Base-by-base conservation (phyloP, 2,113 vertebrate genomes). In the Podocnemis expansa region DNA sequence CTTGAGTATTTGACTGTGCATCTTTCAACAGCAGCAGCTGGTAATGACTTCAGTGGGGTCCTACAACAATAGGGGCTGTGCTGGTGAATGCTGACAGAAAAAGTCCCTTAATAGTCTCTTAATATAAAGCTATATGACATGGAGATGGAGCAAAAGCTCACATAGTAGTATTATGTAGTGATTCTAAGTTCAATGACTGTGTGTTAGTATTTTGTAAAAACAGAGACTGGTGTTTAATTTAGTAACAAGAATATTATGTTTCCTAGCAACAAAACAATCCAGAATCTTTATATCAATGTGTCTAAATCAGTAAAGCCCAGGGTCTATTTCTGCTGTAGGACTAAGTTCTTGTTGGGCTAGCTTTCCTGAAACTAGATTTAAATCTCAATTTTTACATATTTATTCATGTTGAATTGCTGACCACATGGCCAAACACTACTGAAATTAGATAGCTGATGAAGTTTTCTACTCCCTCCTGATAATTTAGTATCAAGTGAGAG, bases 311-410 rank as follows among this genome's bases (percentile, higher is more conserved):
- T 76, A 60, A 78, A 82, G 45, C 84, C 78, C 29, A 91, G 54
- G 82, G 88, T 51, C 29, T 60, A 86, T 83, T 8, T 83, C 14
- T 76, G 79, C 34, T 87, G 49, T 4, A 70, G n/a, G 78, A 93
- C 90, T 89, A 94, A 84, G 9, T 84, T 83, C n/a, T 38, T 0
- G 5, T 81, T 63, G 80, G 78, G 91, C 93, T 85, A 94, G 7
- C 47, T 88, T 88, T 70, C 55, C 85, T 80, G 49, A 55, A 94
- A 79, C 38, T 81, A 91, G 41, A 82, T 80, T 51, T 95, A 83
- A 85, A 88, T 60, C 78, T 55, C 78, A 13, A 90, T 87, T 90
- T 91, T 73, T 54, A 19, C 54, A 16, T 49, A 76, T 76, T 51
- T 63, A 9, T 13, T 83, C 84, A 84, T 78, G 78, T 43, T 67